Evolutionary conservation across 2,113 vertebrate species (phyloP).

Genomic region (Damaliscus lunatus): DNA sequence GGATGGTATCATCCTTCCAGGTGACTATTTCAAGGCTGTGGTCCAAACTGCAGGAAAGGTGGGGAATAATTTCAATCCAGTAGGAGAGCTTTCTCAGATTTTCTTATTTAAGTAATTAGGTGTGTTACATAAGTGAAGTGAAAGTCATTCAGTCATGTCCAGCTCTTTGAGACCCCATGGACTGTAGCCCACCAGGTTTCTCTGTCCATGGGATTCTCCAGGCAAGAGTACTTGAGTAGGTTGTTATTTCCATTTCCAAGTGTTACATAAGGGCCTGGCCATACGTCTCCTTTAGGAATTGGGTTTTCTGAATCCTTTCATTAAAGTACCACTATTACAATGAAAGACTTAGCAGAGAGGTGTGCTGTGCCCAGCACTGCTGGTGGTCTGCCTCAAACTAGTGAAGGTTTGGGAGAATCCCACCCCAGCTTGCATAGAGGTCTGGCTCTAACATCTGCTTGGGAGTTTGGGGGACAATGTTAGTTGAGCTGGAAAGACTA

Average conservation of each 20-base stretch:
- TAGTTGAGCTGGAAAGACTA: background rate
- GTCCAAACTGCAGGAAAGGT: background rate
- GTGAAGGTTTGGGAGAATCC: background rate
- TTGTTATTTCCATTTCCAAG: background rate
- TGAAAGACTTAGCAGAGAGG: background rate
- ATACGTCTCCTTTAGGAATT: background rate
- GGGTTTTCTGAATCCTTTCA: constrained; percentile 3
- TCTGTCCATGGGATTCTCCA: background rate
- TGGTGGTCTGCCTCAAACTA: background rate
- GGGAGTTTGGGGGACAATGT: background rate
- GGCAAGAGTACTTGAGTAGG: background rate
- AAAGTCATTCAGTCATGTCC: background rate
- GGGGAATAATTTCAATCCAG: background rate
- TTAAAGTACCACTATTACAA: background rate
- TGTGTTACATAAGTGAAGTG: background rate
- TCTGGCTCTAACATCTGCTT: background rate
- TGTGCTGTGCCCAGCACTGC: background rate
- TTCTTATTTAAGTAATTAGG: background rate
- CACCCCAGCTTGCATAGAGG: background rate
- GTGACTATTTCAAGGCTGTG: background rate
- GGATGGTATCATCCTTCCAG: background rate
- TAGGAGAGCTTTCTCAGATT: background rate
- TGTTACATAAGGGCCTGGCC: background rate
- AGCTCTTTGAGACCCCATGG: background rate
- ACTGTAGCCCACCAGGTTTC: background rate